phyloP scores from a whole-genome alignment of 2,797 vertebrate genomes.

The Danio jaintianensis region DNA sequence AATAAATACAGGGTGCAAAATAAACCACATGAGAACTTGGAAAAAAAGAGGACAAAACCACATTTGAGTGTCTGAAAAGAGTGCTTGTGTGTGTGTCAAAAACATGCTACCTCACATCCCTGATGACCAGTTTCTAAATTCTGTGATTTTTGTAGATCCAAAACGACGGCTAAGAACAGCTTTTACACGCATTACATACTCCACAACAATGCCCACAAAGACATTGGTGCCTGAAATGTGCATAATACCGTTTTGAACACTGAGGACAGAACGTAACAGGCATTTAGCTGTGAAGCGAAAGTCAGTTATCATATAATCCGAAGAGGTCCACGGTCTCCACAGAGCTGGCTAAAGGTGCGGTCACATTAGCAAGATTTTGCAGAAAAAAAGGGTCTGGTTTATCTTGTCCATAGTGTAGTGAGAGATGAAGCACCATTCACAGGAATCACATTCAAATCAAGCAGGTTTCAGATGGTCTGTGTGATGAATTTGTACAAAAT shows the following conservation, averaged over 20 bases:
- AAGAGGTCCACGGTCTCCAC: conserved; percentile 41
- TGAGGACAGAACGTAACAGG: conserved; percentile 80
- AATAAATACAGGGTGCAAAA: conserved; percentile 32
- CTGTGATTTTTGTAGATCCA: conserved; percentile 81
- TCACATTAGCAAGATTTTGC: conserved; percentile 16
- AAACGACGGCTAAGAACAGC: conserved; percentile 82
- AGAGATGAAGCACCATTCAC: background rate
- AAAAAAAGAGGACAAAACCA: conserved; percentile 70
- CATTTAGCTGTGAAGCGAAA: conserved; percentile 78
- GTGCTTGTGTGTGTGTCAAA: conserved; percentile 10
- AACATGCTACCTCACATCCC: conserved; percentile 65
- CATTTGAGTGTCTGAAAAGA: conserved; percentile 20
- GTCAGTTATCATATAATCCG: conserved; percentile 69
- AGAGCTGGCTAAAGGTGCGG: conserved; percentile 27
- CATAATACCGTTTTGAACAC: conserved; percentile 85
- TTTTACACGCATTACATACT: conserved; percentile 87
- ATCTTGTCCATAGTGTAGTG: background rate
- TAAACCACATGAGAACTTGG: conserved; percentile 59
- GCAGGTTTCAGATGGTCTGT: too few species aligned
- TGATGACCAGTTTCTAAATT: conserved; percentile 73
- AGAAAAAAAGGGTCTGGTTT: background rate
- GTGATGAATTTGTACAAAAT: too few species aligned
- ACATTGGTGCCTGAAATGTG: conserved; percentile 78
- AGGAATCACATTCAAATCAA: too few species aligned
- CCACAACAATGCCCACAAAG: conserved; percentile 85